These are phyloP conservation scores for Aptenodytes forsteri DNA, from an alignment of 2,113 vertebrate species.

Conservation along the genomic window DNA sequence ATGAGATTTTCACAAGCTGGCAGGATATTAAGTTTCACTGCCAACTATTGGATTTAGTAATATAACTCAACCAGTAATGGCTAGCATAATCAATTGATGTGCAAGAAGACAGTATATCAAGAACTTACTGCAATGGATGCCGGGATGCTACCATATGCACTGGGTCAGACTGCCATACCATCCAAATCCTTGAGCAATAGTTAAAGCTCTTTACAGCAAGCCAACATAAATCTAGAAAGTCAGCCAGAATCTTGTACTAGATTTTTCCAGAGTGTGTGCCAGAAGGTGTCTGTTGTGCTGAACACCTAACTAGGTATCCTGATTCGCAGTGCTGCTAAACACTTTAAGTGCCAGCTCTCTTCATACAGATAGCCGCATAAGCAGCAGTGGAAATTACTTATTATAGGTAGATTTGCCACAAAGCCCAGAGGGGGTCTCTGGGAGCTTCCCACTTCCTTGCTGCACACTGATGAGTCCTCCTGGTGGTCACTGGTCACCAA, in stretches of 20 bases:
- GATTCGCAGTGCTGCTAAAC: neutral
- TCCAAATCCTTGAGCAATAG: neutral
- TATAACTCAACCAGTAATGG: neutral
- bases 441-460: neutral
- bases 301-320: neutral
- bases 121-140: neutral
- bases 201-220: neutral
- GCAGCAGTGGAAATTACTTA: neutral
- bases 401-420: neutral
- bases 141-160: neutral
- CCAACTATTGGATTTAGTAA: neutral
- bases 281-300: neutral
- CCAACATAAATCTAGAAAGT: neutral
- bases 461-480: neutral
- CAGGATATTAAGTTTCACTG: neutral
- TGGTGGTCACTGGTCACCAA: neutral
- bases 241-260: neutral
- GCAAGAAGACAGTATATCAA: neutral
- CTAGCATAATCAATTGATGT: neutral
- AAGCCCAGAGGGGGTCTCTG: neutral
- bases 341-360: neutral
- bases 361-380: neutral
- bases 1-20: neutral
- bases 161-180: neutral
- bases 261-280: neutral